Evolutionary conservation across 1,140 invertebrate species (phyloP).

Genomic region (Sarcophaga bullata): DNA sequence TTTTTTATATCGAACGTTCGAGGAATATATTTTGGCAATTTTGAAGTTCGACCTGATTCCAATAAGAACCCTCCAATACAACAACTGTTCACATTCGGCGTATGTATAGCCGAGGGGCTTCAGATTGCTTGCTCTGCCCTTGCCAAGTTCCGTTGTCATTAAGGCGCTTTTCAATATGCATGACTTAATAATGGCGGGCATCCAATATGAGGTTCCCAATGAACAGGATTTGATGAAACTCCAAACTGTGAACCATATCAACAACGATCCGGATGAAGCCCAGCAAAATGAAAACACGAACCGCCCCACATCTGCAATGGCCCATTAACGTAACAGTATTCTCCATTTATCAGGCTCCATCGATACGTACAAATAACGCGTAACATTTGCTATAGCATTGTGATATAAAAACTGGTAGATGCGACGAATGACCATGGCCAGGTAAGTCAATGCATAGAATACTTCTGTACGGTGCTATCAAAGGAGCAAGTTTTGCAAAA

Average conservation of each 20-base stretch:
- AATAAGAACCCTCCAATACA: slow-evolving; percentile 66
- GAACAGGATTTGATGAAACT: slow-evolving; percentile 69
- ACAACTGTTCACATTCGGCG: slow-evolving; percentile 68
- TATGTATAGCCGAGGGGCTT: slow-evolving; percentile 70
- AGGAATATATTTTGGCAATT: slow-evolving; percentile 70
- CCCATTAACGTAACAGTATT: slow-evolving; percentile 72
- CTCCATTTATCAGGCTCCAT: slow-evolving; percentile 74
- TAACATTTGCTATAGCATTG: slow-evolving; percentile 67
- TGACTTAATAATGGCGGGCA: background rate
- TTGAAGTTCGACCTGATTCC: slow-evolving; percentile 68
- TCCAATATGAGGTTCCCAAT: background rate
- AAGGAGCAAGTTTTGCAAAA: slow-evolving; percentile 74
- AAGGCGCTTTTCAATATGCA: slow-evolving; percentile 38
- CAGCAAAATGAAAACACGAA: slow-evolving; percentile 69
- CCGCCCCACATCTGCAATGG: slow-evolving; percentile 75
- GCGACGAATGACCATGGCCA: slow-evolving; percentile 75
- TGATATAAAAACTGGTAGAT: slow-evolving; percentile 71
- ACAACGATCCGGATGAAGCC: slow-evolving; percentile 69
- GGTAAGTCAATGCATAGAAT: slow-evolving; percentile 76
- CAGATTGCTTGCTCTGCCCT: slow-evolving; percentile 48
- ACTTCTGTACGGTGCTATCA: slow-evolving; percentile 69
- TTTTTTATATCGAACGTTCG: slow-evolving; percentile 68
- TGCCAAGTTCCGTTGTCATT: slow-evolving; percentile 49
- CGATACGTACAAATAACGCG: slow-evolving; percentile 69
- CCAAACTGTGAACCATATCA: slow-evolving; percentile 71